Evolutionary conservation across 2,888 invertebrate species (phyloP), one percentile per base, ranked within the genome.

Genomic region (Eupelmus urozonus): DNA sequence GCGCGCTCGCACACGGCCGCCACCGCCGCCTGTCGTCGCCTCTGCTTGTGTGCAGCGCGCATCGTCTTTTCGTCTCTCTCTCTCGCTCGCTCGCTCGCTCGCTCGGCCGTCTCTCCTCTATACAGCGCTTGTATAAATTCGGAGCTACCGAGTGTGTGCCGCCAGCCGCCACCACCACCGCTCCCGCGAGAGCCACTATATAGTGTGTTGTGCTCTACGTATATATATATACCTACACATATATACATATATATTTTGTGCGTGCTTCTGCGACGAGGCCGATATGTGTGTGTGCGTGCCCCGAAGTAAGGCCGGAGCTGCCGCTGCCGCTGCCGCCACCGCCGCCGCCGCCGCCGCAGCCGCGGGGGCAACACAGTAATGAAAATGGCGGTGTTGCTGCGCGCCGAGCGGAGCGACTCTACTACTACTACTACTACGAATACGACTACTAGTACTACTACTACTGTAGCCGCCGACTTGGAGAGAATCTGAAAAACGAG

Each of bases 361-460:
- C n/a, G 25, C 78, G 78, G 72, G 79, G 82, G 82, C 83, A 82
- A 83, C 82, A 81, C 81, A 81, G n/a, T 85, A 87, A 87, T 83
- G 86, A 89, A 89, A 88, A 89, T 89, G 88, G 89, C 88, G 88
- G 88, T 87, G 84, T 85, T 85, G 83, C 84, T 82, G 84, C 84
- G 84, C 85, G 84, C 82, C 82, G 82, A 71, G 57, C 53, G 4
- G 66, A 77, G 53, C 42, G 70, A 77, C 71, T 71, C 71, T 70
- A 70, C 59, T 51, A 72, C 65, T 62, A 62, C 62, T 59, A 74
- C 34, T 66, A 45, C 81, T 73, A 81, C 84, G 81, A 83, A 83
- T 84, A 83, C 81, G 81, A 78, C 71, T 82, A 81, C 67, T 25
- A 40, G 25, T 69, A 34, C 55, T n/a, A 51, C 55, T 25, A 40